A percentile compares a stretch with the other conserved stretches of the same genome.
These are phyloP conservation scores for Phalacrocorax brasilianus DNA, from an alignment of 2,113 vertebrate genomes.

Conservation along the genomic window DNA sequence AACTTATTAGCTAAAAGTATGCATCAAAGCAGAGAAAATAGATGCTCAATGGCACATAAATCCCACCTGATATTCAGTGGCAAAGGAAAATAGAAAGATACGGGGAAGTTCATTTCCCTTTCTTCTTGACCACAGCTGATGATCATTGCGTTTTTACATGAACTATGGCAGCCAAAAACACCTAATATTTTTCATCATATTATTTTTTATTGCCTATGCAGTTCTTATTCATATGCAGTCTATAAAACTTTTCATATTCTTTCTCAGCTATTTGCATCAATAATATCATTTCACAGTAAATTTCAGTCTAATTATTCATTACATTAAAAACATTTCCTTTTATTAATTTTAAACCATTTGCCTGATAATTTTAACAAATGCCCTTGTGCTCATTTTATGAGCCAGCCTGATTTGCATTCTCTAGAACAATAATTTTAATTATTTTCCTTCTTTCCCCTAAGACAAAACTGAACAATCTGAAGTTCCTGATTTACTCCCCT, in stretches of 20 bases:
- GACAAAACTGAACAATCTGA: constrained; percentile 3
- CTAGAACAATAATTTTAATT: constrained; percentile 7
- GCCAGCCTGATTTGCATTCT: background rate
- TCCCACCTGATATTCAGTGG: background rate
- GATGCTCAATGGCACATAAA: background rate
- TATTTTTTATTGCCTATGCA: background rate
- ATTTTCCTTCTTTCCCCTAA: background rate
- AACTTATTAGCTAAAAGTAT: background rate
- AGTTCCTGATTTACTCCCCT: background rate
- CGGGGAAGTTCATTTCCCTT: background rate
- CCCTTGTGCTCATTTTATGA: background rate
- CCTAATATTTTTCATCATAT: background rate
- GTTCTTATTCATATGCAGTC: background rate
- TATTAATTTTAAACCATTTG: constrained; percentile 1
- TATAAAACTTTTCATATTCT: background rate
- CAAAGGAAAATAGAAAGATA: background rate
- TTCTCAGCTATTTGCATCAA: background rate
- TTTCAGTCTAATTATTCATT: constrained; percentile 14
- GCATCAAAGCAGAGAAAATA: background rate
- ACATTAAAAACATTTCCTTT: background rate
- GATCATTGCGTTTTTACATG: background rate
- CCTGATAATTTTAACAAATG: constrained; percentile 9
- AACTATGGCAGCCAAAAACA: background rate
- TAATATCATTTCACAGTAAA: background rate
- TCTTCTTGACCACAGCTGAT: background rate